Base-by-base conservation (phyloP, 1,140 invertebrate species). In the Kradibia gibbosae region DNA sequence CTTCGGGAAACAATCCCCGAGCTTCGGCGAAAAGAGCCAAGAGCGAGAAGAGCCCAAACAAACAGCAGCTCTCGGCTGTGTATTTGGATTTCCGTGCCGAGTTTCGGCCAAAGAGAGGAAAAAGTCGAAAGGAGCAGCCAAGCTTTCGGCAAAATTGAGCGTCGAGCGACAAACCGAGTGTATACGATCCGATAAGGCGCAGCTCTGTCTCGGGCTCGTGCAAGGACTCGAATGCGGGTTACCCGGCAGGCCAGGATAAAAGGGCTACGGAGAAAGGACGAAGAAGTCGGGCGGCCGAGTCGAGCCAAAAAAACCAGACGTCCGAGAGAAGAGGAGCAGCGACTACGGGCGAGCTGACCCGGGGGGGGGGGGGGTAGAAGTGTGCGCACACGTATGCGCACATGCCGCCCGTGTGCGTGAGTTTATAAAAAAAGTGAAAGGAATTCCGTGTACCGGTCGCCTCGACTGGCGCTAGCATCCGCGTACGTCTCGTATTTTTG, bases 401-500 rank as follows among this genome's bases (percentile, higher is more conserved):
- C 50, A 22, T 11, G 50, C 20, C 10, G 50, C 20, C 7, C 5
- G 65, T 10, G 8, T 1, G n/a, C 22, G 25, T 20, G 22, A 11
- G 17, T 71, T 10, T 4, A 48, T 48, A 31, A 39, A 71, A 71
- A 42, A 45, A 31, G 42, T 22, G 31, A 60, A 20, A 45, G 34
- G 65, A 81, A 77, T 76, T 82, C 50, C 80, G 50, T 48, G 74
- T 78, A 78, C 71, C 50, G 50, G 50, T 53, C 50, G 50, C 22
- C 50, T 45, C 53, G 1, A 11, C 36, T 50, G 74, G 80, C 74
- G 75, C 67, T 76, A 55, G n/a, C 3, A 42, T 42, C 75, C 36
- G 57, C 74, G 62, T 39, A 36, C 76, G 39, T 67, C 55, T 48
- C 71, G 57, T 65, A 65, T 53, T 48, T 53, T 48, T 22, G 42